Evolutionary conservation across 2,797 vertebrate species (phyloP), one percentile per base, ranked within the genome.

Genomic region (Nasua narica): DNA sequence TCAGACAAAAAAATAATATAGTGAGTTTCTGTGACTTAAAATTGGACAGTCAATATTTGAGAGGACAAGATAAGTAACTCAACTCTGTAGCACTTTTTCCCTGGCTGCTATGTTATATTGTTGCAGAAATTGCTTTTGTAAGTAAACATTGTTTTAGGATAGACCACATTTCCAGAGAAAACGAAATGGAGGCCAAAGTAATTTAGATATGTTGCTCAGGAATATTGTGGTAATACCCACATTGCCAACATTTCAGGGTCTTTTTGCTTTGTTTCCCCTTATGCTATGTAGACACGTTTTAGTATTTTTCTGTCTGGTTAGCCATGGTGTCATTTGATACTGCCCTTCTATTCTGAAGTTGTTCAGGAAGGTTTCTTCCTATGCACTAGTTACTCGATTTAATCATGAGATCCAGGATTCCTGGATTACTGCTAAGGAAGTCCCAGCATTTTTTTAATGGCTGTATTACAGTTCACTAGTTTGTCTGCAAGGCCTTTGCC

Each of bases 151-250:
- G 48, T 92, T 94, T 79, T 78, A 67, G 32, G n/a, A 35, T 35
- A 87, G 70, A 58, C 65, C 81, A 18, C 62, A 83, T 95, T 81
- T 96, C 58, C 72, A 93, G 82, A 65, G 62, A 23, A 87, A 95
- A 89, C 69, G 27, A 85, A 91, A 60, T 56, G 60, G 37, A 85
- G 40, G 74, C 60, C 29, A 48, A 65, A 79, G 43, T 46, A 72
- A 74, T 62, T 50, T 87, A 46, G 23, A 32, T 18, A 1, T 69
- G 60, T 37, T 77, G 14, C 84, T 69, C 32, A 81, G 50, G 23
- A 89, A 69, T 85, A 52, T 15, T 35, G 35, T 25, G 11, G 32
- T 35, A 52, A 23, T 0, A 0, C 32, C 60, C 58, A 83, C 84
- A 37, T 46, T 46, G 46, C 21, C 27, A 10, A 18, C 69, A 65